Conservation (phyloP, 2,888 invertebrate species). For the Netelia virgata region DNA sequence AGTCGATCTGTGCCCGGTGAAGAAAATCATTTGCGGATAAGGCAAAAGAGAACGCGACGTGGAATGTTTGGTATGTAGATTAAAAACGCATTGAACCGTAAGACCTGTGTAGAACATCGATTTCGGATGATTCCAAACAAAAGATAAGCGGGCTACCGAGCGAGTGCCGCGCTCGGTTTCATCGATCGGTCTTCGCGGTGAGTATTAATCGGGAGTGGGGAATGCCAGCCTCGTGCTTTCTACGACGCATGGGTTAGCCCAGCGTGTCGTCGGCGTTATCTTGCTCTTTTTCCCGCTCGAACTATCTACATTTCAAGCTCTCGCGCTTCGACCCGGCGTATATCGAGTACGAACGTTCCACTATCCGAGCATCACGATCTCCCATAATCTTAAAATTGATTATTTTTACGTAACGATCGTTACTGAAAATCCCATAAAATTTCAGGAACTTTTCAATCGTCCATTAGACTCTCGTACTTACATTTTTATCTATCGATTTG, state of each 20-base stretch:
- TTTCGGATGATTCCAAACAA: conserved; percentile 27
- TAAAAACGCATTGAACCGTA: conserved; percentile 27
- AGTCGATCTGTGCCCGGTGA: not conserved
- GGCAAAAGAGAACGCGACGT: not conserved
- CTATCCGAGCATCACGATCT: not conserved
- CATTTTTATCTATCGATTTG: too few species aligned
- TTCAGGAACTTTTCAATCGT: not conserved
- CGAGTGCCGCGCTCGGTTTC: conserved; percentile 25
- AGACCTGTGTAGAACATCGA: conserved; percentile 24
- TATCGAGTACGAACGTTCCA: not conserved
- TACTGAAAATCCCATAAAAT: not conserved
- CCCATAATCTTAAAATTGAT: not conserved
- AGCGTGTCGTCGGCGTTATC: not conserved
- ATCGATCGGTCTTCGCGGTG: conserved; percentile 47
- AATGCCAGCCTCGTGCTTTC: conserved; percentile 2
- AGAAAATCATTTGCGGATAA: not conserved
- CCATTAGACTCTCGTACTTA: too few species aligned
- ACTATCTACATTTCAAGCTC: not conserved
- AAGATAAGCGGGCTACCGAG: conserved; percentile 25
- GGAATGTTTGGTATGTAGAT: not conserved
- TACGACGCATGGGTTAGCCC: not conserved
- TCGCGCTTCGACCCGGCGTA: not conserved
- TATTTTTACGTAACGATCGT: not conserved
- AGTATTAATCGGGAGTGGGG: not conserved
- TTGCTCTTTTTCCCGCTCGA: conserved; percentile 6